phyloP scores from a whole-genome alignment of 2,113 vertebrate genomes.

The Aviceda subcristata region DNA sequence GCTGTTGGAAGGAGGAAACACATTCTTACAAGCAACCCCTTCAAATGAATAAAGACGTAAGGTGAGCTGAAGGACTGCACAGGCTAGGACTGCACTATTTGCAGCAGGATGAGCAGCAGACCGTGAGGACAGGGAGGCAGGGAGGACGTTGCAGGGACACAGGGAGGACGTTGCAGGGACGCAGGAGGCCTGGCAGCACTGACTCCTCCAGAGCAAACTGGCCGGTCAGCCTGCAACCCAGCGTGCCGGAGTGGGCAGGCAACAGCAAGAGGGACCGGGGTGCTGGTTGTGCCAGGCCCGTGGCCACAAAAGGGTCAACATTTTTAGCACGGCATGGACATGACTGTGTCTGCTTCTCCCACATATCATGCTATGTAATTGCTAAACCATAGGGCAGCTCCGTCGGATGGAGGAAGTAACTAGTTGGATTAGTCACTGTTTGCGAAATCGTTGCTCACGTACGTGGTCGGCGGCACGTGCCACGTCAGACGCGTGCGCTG shows the following conservation, averaged over 20 bases:
- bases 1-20: neutral
- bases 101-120: neutral
- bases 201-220: neutral
- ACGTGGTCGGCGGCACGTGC: neutral
- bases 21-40: neutral
- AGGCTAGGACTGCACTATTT: neutral
- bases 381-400: neutral
- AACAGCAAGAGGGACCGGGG: neutral
- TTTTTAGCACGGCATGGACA: neutral
- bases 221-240: neutral
- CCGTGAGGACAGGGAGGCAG: neutral
- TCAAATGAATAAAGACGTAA: neutral
- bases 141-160: neutral
- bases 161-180: neutral
- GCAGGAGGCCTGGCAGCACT: neutral
- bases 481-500: rapidly evolving
- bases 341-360: neutral
- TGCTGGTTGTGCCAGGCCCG: neutral
- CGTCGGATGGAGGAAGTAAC: neutral
- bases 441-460: neutral
- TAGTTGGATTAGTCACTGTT: neutral
- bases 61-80: neutral
- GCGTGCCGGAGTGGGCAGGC: rapidly evolving
- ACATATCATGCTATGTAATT: neutral
- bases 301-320: neutral